Evolutionary conservation across 2,113 vertebrate species (phyloP).

Genomic region (Dissostichus mawsoni): DNA sequence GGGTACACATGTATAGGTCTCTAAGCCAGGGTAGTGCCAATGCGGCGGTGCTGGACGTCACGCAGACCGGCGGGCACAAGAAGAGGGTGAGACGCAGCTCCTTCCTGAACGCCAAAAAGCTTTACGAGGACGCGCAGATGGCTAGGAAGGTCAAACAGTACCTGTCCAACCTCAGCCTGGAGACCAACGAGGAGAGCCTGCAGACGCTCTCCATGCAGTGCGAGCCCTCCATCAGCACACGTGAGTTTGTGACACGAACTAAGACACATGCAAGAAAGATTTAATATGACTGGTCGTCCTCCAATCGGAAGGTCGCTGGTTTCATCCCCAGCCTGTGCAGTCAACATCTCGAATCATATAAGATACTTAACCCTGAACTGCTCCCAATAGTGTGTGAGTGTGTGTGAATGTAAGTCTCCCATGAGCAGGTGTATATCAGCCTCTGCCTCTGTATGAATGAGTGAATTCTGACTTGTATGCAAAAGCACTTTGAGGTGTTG

Average conservation of each 20-base stretch:
- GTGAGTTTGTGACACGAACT: constrained; percentile 81
- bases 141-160: constrained; percentile 97
- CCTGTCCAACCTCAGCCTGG: constrained; percentile 93
- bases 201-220: constrained; percentile 94
- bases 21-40: constrained; percentile 97
- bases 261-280: too few species aligned
- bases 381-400: too few species aligned
- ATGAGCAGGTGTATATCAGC: too few species aligned
- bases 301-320: too few species aligned
- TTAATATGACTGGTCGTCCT: too few species aligned
- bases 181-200: constrained; percentile 96
- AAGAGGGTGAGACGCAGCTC: constrained; percentile 98
- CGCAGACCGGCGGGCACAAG: constrained; percentile 94
- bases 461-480: too few species aligned
- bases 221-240: constrained; percentile 93
- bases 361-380: too few species aligned
- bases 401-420: too few species aligned
- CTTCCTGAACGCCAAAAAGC: constrained; percentile 98
- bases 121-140: constrained; percentile 99
- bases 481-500: too few species aligned
- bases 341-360: too few species aligned
- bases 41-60: constrained; percentile 93
- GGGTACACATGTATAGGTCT: constrained; percentile 81
- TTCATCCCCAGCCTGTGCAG: too few species aligned
- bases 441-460: too few species aligned